phyloP scores from a whole-genome alignment of 2,797 vertebrate genomes.

The Manis crassicaudata region DNA sequence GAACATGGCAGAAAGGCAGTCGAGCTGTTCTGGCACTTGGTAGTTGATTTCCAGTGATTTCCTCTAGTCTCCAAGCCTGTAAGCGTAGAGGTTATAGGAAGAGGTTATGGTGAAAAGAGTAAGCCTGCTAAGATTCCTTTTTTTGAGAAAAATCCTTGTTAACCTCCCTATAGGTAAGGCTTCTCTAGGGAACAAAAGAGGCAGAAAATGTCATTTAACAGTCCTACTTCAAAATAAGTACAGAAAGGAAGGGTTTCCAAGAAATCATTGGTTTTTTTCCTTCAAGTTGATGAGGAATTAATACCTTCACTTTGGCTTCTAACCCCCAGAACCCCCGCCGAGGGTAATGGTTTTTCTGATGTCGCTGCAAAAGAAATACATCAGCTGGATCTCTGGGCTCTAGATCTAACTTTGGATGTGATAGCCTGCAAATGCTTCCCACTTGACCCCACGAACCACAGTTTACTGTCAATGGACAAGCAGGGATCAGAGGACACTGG shows the following conservation, averaged over 20 bases:
- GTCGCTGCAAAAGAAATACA: neutral
- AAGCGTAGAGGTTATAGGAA: neutral
- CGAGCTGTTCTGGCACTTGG: neutral
- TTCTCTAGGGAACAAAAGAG: neutral
- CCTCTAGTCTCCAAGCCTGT: neutral
- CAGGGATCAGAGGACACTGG: accelerated
- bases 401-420: neutral
- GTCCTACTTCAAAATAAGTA: neutral
- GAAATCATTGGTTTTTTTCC: neutral
- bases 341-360: conserved; percentile 16
- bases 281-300: neutral
- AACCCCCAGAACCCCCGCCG: neutral
- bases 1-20: neutral
- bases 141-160: neutral
- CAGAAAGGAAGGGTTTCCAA: neutral
- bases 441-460: neutral
- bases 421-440: neutral
- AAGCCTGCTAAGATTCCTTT: neutral
- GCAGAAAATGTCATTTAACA: neutral
- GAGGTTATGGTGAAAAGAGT: neutral
- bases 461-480: conserved; percentile 52
- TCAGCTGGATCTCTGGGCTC: neutral
- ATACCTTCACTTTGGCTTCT: neutral
- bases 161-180: neutral
- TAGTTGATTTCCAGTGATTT: neutral